A percentile compares a stretch with the other conserved stretches of the same genome.
These are phyloP conservation scores for Ephydatia muelleri DNA, from an alignment of 37 sponge, comb jelly and placozoan genomes.

Conservation along the genomic window DNA sequence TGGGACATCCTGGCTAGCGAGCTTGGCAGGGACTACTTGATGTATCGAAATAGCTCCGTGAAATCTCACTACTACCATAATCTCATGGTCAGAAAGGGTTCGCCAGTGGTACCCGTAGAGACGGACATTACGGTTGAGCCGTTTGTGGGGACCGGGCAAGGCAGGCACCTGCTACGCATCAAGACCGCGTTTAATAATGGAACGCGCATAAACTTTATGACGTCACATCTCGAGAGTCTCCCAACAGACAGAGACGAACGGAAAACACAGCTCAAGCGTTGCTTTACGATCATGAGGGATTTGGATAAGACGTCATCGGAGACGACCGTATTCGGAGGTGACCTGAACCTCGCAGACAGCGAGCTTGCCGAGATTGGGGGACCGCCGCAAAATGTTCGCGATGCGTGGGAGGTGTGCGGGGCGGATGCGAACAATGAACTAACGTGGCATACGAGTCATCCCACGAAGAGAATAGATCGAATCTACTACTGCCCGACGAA, in stretches of 20 bases:
- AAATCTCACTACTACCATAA: slow-evolving; percentile 5
- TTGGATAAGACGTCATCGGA: background rate
- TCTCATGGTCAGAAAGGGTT: background rate
- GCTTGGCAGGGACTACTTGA: background rate
- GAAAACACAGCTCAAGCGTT: background rate
- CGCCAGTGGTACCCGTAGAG: background rate
- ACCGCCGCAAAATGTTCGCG: background rate
- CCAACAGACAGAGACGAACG: background rate
- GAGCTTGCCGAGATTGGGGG: slow-evolving; percentile 4
- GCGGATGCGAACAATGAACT: background rate
- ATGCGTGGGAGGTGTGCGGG: background rate
- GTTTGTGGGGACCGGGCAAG: background rate
- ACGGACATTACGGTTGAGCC: background rate
- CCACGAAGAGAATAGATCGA: background rate
- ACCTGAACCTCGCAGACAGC: background rate
- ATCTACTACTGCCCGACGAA: background rate
- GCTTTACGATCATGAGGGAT: background rate
- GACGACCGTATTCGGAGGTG: background rate
- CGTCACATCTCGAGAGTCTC: slow-evolving; percentile 10
- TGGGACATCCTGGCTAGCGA: background rate
- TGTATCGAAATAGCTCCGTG: background rate
- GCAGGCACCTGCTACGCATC: background rate
- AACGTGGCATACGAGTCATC: slow-evolving; percentile 10
- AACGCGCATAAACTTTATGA: background rate
- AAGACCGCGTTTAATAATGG: background rate